Base-by-base conservation (phyloP, 1,140 invertebrate genomes). In the Gonioctena quinquepunctata region DNA sequence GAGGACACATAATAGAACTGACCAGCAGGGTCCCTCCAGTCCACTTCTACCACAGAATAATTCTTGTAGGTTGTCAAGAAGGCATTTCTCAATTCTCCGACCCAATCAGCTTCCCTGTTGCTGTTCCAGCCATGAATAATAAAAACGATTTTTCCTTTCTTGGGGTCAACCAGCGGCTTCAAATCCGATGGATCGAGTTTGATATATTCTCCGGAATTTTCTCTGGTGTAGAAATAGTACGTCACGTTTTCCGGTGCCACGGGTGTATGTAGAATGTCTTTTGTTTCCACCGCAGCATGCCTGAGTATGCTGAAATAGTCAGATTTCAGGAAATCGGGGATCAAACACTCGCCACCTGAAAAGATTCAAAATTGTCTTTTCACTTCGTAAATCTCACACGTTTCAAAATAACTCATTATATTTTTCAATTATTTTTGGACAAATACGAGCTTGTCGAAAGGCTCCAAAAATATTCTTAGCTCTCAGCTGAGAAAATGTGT, bases 31-130 rank as follows among this genome's bases (percentile, higher is more conserved):
- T 82, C 75, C 6, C 82, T 85, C 91, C 91, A 92, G 70, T 92
- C 89, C 0, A 92, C 84, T 21, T 86, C 81, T 68, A 92, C 87
- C 1, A 92, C 83, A 73, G 91, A 91, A 19, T 86, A 86, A 71
- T 90, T 85, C 0, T 80, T 84, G 18, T 77, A 77, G 22, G 77
- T 72, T 19, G 48, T 56, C 1, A 91, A 79, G 77, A 90, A 91
- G 42, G 87, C 88, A 80, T 74, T 72, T 42, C 80, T 79, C 42
- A 85, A 68, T 13, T 83, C 81, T 74, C 83, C 79, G 61, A 84
- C 48, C 82, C 78, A 84, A 77, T 71, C 79, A 66, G 11, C 75
- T 26, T 74, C 69, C 22, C 68, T 77, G 79, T 80, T 85, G 73
- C 81, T 81, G 0, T 77, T 83, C 86, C 87, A 89, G 2, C 88